Percentiles rank a stretch among this genome's conserved stretches.
phyloP scores from a whole-genome alignment of 2,888 invertebrate genomes.

The Cerceris ruficornis region DNA sequence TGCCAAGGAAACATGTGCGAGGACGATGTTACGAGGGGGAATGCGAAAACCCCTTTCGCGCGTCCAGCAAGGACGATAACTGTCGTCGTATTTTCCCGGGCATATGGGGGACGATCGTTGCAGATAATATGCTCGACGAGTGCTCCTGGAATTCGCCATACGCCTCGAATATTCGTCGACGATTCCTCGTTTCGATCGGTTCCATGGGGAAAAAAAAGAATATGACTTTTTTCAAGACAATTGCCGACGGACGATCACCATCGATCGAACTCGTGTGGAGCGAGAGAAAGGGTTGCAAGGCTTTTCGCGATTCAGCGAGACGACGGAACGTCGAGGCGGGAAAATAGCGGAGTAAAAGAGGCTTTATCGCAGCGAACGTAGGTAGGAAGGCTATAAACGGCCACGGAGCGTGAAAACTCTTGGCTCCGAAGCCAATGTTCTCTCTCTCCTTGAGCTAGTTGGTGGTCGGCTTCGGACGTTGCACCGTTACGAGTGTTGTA shows the following conservation, averaged over 20 bases:
- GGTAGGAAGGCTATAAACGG: constrained; percentile 51
- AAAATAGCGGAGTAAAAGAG: constrained; percentile 13
- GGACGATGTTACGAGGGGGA: constrained; percentile 47
- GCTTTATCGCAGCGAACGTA: constrained; percentile 28
- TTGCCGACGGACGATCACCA: background rate
- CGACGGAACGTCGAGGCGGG: background rate
- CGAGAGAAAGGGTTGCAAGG: too few species aligned
- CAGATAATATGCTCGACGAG: constrained; percentile 17
- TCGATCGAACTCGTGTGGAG: background rate
- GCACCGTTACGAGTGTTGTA: constrained; percentile 67
- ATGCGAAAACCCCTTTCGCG: constrained; percentile 54
- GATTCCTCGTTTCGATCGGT: background rate
- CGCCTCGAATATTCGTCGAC: constrained; percentile 5
- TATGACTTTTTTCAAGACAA: too few species aligned
- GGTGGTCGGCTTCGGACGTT: constrained; percentile 72
- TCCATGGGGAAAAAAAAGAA: background rate
- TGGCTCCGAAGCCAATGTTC: constrained; percentile 73
- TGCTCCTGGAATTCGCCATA: constrained; percentile 19
- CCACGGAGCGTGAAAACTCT: constrained; percentile 65
- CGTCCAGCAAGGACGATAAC: constrained; percentile 53
- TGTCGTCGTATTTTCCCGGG: constrained; percentile 46
- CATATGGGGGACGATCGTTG: constrained; percentile 24
- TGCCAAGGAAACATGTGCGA: constrained; percentile 60
- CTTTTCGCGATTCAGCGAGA: background rate
- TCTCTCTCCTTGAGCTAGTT: constrained; percentile 76